Base-by-base conservation (phyloP, 2,888 invertebrate species). In the Pediacus dermestoides region DNA sequence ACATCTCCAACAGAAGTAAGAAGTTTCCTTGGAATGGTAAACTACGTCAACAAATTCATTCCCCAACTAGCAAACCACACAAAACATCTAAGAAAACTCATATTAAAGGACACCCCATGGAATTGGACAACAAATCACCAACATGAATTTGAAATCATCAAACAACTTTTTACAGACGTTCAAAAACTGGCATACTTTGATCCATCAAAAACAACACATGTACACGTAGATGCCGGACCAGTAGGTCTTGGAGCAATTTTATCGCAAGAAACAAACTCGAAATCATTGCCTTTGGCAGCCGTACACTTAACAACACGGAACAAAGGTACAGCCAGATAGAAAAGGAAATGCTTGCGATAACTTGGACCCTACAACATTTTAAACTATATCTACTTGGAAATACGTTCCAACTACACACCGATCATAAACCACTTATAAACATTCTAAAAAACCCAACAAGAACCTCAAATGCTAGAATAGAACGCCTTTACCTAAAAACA, bases 351-450 rank as follows among this genome's bases (percentile, higher is more conserved):
- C 13, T 39, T 8, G 34, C 35, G 8, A 13, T 35, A 2, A 11
- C 34, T 10, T 39, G 39, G 39, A 30, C 34, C 3, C 11, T 35
- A n/a, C 8, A 35, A 39, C 39, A 39, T 22, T 39, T 35, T 13
- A 27, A 39, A n/a, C n/a, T 34, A 8, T 39, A 39, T 11, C 10
- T 39, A 30, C 9, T 13, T 13, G 39, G 30, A 10, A 28, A 12
- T n/a, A 8, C 4, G 6, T 39, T 39, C 12, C 8, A 16, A n/a
- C 6, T 39, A 7, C 10, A 35, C 25, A 39, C 39, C 1, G 39
- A 35, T 14, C 30, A 35, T 14, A 30, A 35, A 25, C 39, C 39
- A 12, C 21, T 35, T 8, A 16, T 28, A 2, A 9, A 9, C 9
- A 39, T 39, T 6, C 11, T 39, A 1, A 14, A 34, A 27, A 34